phyloP scores from a whole-genome alignment of 2,888 invertebrate species.

The Drosophila melanosoma region DNA sequence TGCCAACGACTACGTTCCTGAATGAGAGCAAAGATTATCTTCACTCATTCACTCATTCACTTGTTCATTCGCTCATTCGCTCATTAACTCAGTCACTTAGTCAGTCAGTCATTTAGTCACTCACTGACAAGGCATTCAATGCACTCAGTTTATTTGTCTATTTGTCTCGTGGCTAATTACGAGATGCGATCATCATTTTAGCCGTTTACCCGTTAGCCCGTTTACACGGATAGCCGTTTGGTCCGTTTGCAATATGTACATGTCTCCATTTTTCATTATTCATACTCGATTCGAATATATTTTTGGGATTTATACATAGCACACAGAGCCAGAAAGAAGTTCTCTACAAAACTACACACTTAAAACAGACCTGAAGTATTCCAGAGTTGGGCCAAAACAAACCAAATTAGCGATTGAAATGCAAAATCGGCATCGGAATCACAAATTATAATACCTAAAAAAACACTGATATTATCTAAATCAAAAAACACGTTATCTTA shows the following conservation, averaged over 20 bases:
- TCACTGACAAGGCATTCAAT: not conserved
- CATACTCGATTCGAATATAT: not conserved
- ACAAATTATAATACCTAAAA: not conserved
- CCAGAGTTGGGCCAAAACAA: not conserved
- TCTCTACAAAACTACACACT: not conserved
- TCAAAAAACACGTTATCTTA: not conserved
- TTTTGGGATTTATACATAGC: not conserved
- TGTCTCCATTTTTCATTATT: not conserved
- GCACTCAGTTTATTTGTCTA: conserved; percentile 34
- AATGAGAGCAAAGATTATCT: conserved; percentile 21
- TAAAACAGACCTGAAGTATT: not conserved
- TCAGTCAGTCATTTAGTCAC: not conserved
- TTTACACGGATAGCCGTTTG: not conserved
- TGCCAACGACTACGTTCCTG: conserved; percentile 21
- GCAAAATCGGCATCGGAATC: not conserved
- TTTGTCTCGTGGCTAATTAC: conserved; percentile 49
- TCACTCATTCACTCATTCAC: not conserved
- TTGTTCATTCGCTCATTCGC: not conserved
- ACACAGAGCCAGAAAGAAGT: not conserved
- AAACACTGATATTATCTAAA: not conserved
- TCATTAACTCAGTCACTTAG: not conserved
- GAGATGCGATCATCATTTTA: not conserved
- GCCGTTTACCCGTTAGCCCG: not conserved
- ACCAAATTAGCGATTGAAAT: not conserved
- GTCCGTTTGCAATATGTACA: not conserved